Conservation (phyloP, 2,113 vertebrate genomes). For the Cheilinus undulatus region DNA sequence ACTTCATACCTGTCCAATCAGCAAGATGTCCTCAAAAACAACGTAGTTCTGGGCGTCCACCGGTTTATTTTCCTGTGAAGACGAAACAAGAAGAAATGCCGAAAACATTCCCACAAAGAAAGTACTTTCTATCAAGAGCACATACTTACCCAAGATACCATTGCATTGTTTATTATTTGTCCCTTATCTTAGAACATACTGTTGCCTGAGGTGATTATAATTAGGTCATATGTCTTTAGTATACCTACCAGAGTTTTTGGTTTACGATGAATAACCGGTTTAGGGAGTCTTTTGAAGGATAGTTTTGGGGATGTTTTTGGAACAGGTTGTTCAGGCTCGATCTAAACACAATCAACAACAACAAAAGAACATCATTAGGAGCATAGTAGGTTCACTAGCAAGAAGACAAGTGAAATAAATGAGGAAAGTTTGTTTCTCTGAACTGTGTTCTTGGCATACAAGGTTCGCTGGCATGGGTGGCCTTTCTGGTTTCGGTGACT, state of each 20-base stretch:
- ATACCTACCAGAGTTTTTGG: conserved; percentile 27
- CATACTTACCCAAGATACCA: not conserved
- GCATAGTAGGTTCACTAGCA: not conserved
- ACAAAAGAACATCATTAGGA: not conserved
- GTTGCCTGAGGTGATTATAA: not conserved
- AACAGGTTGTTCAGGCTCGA: not conserved
- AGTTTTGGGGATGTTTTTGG: conserved; percentile 13
- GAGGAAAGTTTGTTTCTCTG: not conserved
- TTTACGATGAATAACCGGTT: not conserved
- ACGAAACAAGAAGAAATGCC: not conserved
- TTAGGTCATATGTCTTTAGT: not conserved
- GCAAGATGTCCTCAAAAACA: conserved; percentile 74
- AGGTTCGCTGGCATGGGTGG: not conserved
- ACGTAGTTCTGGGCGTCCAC: conserved; percentile 16
- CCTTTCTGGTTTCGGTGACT: conserved; percentile 11
- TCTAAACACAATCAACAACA: conserved; percentile 28
- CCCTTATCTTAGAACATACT: no score
- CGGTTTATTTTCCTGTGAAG: conserved; percentile 46
- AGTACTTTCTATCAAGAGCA: not conserved
- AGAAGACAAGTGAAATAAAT: not conserved
- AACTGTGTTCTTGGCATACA: conserved; percentile 21
- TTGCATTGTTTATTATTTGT: not conserved
- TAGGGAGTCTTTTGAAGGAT: not conserved
- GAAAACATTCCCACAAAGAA: not conserved
- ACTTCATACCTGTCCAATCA: conserved; percentile 77